Evolutionary conservation across 2,113 vertebrate species (phyloP).

Genomic region (Cyprinodon tularosa): DNA sequence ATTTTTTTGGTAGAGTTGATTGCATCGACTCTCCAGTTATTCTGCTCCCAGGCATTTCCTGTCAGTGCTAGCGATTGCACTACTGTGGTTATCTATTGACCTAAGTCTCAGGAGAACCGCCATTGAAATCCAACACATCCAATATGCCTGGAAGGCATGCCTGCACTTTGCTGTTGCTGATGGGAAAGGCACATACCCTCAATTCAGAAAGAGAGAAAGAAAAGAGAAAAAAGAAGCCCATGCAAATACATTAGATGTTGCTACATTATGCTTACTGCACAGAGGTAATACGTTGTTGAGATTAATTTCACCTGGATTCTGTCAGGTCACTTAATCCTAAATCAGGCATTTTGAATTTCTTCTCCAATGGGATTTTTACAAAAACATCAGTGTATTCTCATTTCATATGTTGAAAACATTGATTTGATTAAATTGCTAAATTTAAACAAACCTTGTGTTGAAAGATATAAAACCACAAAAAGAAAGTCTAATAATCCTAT

Average conservation of each 20-base stretch:
- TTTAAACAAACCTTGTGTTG: too few relatives aligned
- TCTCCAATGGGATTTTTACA: too few relatives aligned
- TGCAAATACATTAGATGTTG: not conserved
- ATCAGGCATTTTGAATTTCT: too few relatives aligned
- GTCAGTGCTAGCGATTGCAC: conserved; percentile 41
- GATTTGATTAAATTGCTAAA: too few relatives aligned
- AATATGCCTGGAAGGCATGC: conserved; percentile 58
- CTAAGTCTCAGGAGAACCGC: conserved; percentile 42
- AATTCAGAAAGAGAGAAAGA: conserved; percentile 24
- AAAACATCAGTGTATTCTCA: too few relatives aligned
- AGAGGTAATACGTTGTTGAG: too few relatives aligned
- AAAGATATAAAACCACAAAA: too few relatives aligned
- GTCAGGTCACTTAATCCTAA: too few relatives aligned
- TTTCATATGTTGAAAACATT: too few relatives aligned
- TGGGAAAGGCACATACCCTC: conserved; percentile 15
- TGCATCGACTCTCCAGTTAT: conserved; percentile 39
- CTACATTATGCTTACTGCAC: too few relatives aligned
- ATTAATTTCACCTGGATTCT: too few relatives aligned
- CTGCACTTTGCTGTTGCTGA: conserved; percentile 40
- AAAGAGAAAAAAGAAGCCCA: conserved; percentile 4
- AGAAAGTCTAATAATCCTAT: too few relatives aligned
- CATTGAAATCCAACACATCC: conserved; percentile 65
- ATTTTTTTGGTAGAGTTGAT: conserved; percentile 28
- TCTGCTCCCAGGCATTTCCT: conserved; percentile 54
- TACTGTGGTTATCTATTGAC: conserved; percentile 44